Evolutionary conservation across 1,140 invertebrate genomes (phyloP), one percentile per base, ranked within the genome.

Genomic region (Melanaphis sacchari): DNA sequence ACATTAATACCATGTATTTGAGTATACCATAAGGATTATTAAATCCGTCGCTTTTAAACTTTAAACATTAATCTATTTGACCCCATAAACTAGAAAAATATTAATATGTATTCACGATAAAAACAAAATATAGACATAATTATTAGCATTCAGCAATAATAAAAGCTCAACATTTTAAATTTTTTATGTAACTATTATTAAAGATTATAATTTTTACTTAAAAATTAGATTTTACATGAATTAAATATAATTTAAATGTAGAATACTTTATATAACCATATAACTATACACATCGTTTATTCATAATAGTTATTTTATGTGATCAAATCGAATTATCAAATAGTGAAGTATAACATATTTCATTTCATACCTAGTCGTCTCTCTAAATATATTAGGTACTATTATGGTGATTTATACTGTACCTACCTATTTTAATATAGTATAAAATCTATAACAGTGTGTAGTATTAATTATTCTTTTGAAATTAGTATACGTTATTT

Each of bases 51-150:
- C 18, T 88, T 88, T 9, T 46, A 88, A 87, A 88, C 43, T 88
- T 46, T 88, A 49, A 22, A 88, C 85, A 88, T 88, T 88, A 88
- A 88, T 88, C 41, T 88, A 88, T 49, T 88, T 46, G 85, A 88
- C 85, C 85, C 6, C 85, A 21, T 88, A 76, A 76, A 76, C 59
- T n/a, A 15, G 15, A n/a, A 66, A 66, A 66, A 66, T 66, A 11
- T 66, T 31, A 26, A 66, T 31, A 31, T 31, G 59, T 66, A 66
- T 31, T 66, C 15, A 66, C 31, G 31, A 66, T 15, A 4, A 66
- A 66, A 66, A 66, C 59, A n/a, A 54, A 52, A 52, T 52, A 26
- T 54, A 54, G 54, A 54, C 54, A 54, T 26, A 54, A 7, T 54
- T 54, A 26, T 54, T 26, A 54, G 18, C 46, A 49, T 49, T 49